Evolutionary conservation across 1,140 invertebrate genomes (phyloP), one percentile per base, ranked within the genome.

Genomic region (Drosophila novamexicana): DNA sequence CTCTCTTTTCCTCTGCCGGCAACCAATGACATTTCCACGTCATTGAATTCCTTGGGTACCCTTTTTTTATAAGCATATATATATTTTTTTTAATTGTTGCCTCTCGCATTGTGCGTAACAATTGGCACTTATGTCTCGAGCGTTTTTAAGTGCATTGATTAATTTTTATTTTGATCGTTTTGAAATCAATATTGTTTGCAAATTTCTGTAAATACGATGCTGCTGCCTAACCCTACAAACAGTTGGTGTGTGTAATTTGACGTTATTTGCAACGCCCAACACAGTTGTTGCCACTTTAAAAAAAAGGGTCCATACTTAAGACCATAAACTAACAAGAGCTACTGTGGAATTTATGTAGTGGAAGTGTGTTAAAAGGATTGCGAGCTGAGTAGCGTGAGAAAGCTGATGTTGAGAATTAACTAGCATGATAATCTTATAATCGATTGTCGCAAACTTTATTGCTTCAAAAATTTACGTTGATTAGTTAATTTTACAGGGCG

Each of bases 171-270:
- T 89, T 89, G 84, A 89, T 89, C 75, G 84, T 56, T 84, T 68
- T 71, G 77, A 89, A 84, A 84, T 89, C 84, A 89, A 89, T 89
- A 89, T 89, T 89, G 80, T 89, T 90, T 89, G 80, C 84, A 81
- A 89, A 89, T 89, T 89, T 89, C 65, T 57, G 52, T 88, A 88
- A 86, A 85, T 86, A 85, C 62, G 50, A 29, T 64, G 18, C 14
- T n/a, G 14, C 8, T 34, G 32, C 22, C 37, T 44, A 6, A 12
- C 57, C 63, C 59, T 53, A 47, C 39, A 59, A 64, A 47, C 83
- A 88, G 84, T 88, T 88, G 83, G 79, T 88, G 65, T 88, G 84
- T 88, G 77, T 88, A 88, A 88, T 88, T 86, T 88, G 83, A 72
- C 57, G 77, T 74, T 78, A 85, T 85, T 84, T 77, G 81, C 42